Percentiles rank a stretch among this genome's conserved stretches.
These are phyloP conservation scores for Thaleichthys pacificus DNA, from an alignment of 2,797 vertebrate genomes.

Conservation along the genomic window DNA sequence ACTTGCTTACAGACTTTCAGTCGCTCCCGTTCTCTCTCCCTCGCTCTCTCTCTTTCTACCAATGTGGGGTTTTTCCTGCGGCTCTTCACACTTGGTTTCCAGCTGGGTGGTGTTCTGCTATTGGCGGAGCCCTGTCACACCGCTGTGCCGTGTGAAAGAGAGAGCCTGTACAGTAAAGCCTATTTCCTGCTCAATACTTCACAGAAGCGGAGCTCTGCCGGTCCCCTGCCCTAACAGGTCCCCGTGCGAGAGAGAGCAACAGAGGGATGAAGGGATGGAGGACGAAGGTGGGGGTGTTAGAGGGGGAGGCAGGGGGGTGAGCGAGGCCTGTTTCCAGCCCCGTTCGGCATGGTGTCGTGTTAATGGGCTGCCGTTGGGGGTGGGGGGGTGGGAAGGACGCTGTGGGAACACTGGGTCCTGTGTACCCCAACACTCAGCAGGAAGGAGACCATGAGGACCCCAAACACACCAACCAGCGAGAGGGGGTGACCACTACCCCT, in stretches of 20 bases:
- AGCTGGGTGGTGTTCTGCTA: slow-evolving; percentile 58
- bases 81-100: slow-evolving; percentile 66
- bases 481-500: slow-evolving; percentile 41
- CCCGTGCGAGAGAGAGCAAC: slow-evolving; percentile 41
- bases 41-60: slow-evolving; percentile 5
- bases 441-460: slow-evolving; percentile 32
- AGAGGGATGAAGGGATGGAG: slow-evolving; percentile 43
- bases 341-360: slow-evolving; percentile 65
- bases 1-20: slow-evolving; percentile 38
- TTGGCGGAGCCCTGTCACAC: slow-evolving; percentile 33
- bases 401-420: slow-evolving; percentile 66
- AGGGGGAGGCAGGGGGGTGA: slow-evolving; percentile 9
- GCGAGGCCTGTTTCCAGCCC: slow-evolving; percentile 45
- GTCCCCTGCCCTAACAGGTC: slow-evolving; percentile 60
- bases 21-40: slow-evolving; percentile 21
- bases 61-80: slow-evolving; percentile 56
- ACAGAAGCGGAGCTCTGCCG: slow-evolving; percentile 61
- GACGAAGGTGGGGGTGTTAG: slow-evolving; percentile 2
- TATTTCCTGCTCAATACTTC: slow-evolving; percentile 55
- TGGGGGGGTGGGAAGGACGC: slow-evolving; percentile 42
- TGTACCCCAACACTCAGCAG: slow-evolving; percentile 55
- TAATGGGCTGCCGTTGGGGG: slow-evolving; percentile 57
- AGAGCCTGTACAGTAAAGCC: slow-evolving; percentile 52
- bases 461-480: neutral
- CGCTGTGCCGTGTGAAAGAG: slow-evolving; percentile 35